These are phyloP conservation scores for Solenodon paradoxus DNA, from an alignment of 2,113 vertebrate species.

Conservation along the genomic window DNA sequence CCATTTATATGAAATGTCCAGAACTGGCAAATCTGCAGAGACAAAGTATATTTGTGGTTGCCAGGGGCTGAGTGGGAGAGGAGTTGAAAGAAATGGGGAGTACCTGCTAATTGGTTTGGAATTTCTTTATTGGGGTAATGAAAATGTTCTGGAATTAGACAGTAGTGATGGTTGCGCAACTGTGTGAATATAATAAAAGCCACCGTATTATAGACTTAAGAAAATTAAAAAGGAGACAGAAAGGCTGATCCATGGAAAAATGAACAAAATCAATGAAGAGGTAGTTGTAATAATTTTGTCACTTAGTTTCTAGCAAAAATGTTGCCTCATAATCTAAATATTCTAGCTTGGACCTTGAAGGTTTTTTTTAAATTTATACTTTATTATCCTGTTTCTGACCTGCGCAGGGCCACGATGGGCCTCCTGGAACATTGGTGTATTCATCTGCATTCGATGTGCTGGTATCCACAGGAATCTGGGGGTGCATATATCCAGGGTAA, in stretches of 20 bases:
- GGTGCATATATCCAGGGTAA: constrained; percentile 98
- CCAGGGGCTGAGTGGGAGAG: not conserved
- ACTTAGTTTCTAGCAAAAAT: constrained; percentile 21
- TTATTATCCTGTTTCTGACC: not conserved
- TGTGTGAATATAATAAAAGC: not conserved
- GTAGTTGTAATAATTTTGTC: not conserved
- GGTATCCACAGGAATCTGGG: constrained; percentile 98
- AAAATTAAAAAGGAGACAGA: not conserved
- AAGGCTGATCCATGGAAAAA: not conserved
- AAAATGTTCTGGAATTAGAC: constrained; percentile 37
- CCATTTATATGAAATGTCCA: not conserved
- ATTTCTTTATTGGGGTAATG: not conserved
- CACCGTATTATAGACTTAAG: not conserved
- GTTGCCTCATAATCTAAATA: constrained; percentile 14
- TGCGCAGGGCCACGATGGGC: constrained; percentile 95
- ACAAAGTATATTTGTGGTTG: not conserved
- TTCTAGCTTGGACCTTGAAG: not conserved
- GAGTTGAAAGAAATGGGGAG: not conserved
- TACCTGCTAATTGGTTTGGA: not conserved
- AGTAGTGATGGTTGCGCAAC: not conserved
- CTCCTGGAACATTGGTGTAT: constrained; percentile 98
- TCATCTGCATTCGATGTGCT: constrained; percentile 97
- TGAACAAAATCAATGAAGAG: constrained; percentile 23
- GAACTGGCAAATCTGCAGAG: constrained; percentile 10
- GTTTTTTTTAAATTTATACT: constrained; percentile 12